phyloP scores from a whole-genome alignment of 1,140 invertebrate genomes.

The Ganaspis sp. region DNA sequence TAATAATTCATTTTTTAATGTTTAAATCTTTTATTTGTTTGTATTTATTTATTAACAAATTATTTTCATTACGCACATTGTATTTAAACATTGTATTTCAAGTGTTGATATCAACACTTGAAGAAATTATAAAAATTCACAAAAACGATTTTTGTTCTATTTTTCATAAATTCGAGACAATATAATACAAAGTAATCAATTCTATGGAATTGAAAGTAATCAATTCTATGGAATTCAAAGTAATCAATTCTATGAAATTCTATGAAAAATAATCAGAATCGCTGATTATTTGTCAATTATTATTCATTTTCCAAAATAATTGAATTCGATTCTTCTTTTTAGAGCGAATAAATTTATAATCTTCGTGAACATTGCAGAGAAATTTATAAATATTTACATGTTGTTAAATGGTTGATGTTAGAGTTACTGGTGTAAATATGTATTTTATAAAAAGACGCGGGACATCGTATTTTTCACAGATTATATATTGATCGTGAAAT shows the following conservation, averaged over 20 bases:
- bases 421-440: conserved; percentile 24
- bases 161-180: neutral
- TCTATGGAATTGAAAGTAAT: no score
- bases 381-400: conserved; percentile 49
- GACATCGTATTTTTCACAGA: conserved; percentile 17
- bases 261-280: no score
- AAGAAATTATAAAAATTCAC: no score
- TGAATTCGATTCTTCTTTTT: neutral
- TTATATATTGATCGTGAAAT: conserved; percentile 14
- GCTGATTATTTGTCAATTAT: no score
- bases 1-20: no score
- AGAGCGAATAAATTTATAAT: neutral
- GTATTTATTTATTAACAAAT: no score
- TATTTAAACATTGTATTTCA: no score
- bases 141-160: neutral
- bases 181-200: no score
- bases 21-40: no score
- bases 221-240: no score
- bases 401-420: conserved; percentile 47
- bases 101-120: neutral
- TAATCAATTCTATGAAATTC: no score
- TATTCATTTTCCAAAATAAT: neutral
- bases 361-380: conserved; percentile 22
- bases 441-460: conserved; percentile 25
- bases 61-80: no score